A percentile compares a stretch with the other conserved stretches of the same genome.
These are phyloP conservation scores for Hecatera dysodea DNA, from an alignment of 2,888 invertebrate species.

Conservation along the genomic window DNA sequence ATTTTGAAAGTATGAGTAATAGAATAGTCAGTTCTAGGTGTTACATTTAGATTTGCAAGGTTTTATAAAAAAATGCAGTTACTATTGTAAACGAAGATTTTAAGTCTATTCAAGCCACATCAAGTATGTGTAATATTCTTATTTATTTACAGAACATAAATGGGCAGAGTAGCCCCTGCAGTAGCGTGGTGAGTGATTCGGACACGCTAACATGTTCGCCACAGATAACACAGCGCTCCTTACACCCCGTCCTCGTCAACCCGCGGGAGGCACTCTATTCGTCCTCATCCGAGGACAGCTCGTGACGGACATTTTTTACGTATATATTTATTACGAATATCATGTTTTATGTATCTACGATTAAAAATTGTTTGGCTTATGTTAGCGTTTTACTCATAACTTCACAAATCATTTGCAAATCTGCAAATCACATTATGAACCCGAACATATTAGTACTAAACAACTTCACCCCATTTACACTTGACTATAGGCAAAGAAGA, in stretches of 20 bases:
- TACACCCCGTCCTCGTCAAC: constrained; percentile 65
- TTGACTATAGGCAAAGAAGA: too few species aligned
- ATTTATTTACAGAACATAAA: constrained; percentile 32
- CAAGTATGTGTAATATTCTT: background rate
- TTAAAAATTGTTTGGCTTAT: constrained; percentile 61
- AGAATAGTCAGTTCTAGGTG: too few species aligned
- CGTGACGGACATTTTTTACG: constrained; percentile 50
- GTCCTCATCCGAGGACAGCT: constrained; percentile 74
- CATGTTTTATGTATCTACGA: constrained; percentile 68
- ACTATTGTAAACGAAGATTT: background rate
- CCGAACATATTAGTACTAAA: too few species aligned
- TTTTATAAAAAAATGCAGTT: background rate
- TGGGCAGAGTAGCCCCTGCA: constrained; percentile 67
- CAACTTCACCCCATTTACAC: too few species aligned
- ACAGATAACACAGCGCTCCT: constrained; percentile 63
- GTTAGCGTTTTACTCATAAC: constrained; percentile 4
- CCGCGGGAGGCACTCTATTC: constrained; percentile 83
- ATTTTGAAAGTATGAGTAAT: background rate
- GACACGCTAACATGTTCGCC: constrained; percentile 84
- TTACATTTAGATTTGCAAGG: background rate
- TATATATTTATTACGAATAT: constrained; percentile 61
- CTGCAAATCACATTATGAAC: too few species aligned
- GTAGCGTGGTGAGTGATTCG: constrained; percentile 82
- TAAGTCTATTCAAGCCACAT: background rate
- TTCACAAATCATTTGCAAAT: too few species aligned